Evolutionary conservation across 2,113 vertebrate genomes (phyloP), one percentile per base, ranked within the genome.

Genomic region (Budorcas taxicolor): DNA sequence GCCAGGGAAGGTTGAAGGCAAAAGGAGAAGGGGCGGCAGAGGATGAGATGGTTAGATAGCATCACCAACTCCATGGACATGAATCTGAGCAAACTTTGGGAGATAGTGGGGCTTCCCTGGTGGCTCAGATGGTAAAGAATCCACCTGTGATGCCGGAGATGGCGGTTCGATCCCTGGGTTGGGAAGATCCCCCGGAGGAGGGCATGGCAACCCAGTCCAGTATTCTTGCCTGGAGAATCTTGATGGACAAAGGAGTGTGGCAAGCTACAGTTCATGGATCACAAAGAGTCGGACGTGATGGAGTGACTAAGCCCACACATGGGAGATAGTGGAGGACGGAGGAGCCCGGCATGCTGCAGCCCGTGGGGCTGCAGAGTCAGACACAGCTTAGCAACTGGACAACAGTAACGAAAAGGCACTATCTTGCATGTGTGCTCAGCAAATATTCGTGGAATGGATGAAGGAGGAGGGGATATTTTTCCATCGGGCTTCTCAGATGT

Each of bases 361-460:
- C 71, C 12, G 1, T 1, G 71, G 23, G 36, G 36, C 3, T 33
- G 23, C 71, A 7, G 71, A 76, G 40, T 43, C 40, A 43, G 71
- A 14, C 71, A 76, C 40, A 7, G 0, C 36, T 25, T 7, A 43
- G 71, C 3, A 0, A 3, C 6, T 14, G 23, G 3, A 23, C 36
- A 43, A 3, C 71, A 43, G 3, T 6, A 12, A 27, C 6, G 11
- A 1, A 7, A 19, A 52, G 23, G 14, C 25, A 9, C 29, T 0
- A 0, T 31, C n/a, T 31, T 7, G 36, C 36, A 0, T 1, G 33
- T 0, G 36, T 12, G 10, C 80, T 16, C 3, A 3, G 27, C 12
- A 12, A 43, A 5, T 17, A 1, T 19, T 10, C 29, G 2, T 53
- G 90, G 81, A 33, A 33, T 7, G 74, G 50, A 53, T 4, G 19